These are phyloP conservation scores for Bufotes viridis DNA, from an alignment of 2,797 vertebrate species.

Conservation along the genomic window DNA sequence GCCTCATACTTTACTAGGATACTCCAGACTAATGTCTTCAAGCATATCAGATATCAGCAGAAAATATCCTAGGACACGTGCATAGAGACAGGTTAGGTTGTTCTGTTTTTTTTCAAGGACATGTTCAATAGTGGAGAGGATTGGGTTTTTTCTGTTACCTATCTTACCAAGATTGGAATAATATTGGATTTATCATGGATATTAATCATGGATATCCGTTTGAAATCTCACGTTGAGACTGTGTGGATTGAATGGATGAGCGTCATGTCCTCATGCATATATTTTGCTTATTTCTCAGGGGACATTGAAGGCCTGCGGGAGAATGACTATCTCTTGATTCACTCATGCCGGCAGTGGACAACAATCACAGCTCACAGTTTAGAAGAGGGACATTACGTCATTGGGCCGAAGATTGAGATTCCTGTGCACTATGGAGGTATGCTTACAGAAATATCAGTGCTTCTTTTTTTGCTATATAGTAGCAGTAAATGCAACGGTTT, in stretches of 20 bases:
- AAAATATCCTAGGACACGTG: neutral
- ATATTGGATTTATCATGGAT: neutral
- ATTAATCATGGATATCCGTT: neutral
- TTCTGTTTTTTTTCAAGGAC: neutral
- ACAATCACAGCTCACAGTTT: constrained; percentile 98
- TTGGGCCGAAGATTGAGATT: constrained; percentile 99
- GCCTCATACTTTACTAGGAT: neutral
- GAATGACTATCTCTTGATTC: constrained; percentile 95
- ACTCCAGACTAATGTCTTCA: neutral
- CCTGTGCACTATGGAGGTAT: constrained; percentile 99
- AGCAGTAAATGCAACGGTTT: neutral
- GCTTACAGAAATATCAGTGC: constrained; percentile 34
- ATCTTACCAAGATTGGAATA: neutral
- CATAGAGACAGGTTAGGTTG: neutral
- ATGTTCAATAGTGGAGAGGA: neutral
- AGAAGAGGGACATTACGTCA: constrained; percentile 98
- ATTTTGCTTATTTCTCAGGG: constrained; percentile 76
- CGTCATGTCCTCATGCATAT: neutral
- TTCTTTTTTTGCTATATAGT: neutral
- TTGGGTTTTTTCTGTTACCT: neutral
- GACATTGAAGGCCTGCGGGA: constrained; percentile 93
- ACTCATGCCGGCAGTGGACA: constrained; percentile 98
- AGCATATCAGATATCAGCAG: neutral
- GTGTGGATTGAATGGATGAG: neutral
- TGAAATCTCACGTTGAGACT: neutral